phyloP scores from a whole-genome alignment of 1,140 invertebrate genomes.

The Dreissena polymorpha region DNA sequence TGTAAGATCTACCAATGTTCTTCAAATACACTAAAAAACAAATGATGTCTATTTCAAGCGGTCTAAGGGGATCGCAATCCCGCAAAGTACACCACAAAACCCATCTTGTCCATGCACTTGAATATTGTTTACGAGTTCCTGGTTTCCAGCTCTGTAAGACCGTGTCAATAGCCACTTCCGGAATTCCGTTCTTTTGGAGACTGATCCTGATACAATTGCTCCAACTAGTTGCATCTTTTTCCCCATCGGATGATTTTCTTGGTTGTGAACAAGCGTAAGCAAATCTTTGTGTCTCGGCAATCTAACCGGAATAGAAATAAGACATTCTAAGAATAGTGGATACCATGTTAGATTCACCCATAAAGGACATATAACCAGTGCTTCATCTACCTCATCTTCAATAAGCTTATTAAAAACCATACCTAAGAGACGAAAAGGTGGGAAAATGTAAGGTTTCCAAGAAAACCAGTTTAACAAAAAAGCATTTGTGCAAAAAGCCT shows the following conservation, averaged over 20 bases:
- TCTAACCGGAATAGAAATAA: constrained; percentile 37
- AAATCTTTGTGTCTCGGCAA: constrained; percentile 43
- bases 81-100: constrained; percentile 25
- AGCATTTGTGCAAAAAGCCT: constrained; percentile 31
- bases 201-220: neutral
- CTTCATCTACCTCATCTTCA: constrained; percentile 29
- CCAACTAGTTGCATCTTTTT: neutral
- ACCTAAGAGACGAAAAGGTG: constrained; percentile 13
- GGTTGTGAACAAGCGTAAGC: constrained; percentile 11
- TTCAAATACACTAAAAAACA: constrained; percentile 19
- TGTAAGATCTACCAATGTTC: constrained; percentile 9
- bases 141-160: neutral
- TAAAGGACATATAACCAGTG: constrained; percentile 6
- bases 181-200: constrained; percentile 17
- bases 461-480: constrained; percentile 29
- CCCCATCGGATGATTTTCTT: constrained; percentile 9
- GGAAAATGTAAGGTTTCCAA: constrained; percentile 32
- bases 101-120: constrained; percentile 23
- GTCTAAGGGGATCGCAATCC: constrained; percentile 11
- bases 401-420: constrained; percentile 17
- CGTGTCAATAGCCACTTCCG: constrained; percentile 15
- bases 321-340: constrained; percentile 30
- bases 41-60: constrained; percentile 25
- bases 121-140: constrained; percentile 37
- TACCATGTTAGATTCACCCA: constrained; percentile 17